phyloP scores from a whole-genome alignment of 2,113 vertebrate species.

The Columbina picui region DNA sequence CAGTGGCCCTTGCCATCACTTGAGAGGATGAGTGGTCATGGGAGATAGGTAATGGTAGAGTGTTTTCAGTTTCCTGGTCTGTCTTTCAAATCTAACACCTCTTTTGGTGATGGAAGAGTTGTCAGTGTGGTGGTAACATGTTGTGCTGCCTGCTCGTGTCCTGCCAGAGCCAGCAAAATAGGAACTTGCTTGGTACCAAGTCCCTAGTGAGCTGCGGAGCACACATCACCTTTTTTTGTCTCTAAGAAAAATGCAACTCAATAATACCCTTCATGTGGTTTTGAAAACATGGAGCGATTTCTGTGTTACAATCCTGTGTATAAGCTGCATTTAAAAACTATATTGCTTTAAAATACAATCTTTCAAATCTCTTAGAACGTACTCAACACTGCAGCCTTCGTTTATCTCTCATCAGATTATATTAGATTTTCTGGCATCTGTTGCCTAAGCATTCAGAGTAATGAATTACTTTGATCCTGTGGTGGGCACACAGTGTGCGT shows the following conservation, averaged over 20 bases:
- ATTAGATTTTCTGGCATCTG: neutral
- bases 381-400: neutral
- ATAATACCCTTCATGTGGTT: fast-evolving
- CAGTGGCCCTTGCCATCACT: neutral
- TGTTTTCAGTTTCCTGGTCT: neutral
- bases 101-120: neutral
- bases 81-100: neutral
- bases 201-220: neutral
- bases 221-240: neutral
- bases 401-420: neutral
- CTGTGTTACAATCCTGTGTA: neutral
- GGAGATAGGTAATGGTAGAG: neutral
- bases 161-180: neutral
- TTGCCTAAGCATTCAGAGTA: neutral
- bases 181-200: neutral
- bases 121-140: neutral
- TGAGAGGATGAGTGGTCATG: fast-evolving
- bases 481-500: neutral
- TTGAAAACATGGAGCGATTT: fast-evolving
- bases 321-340: neutral
- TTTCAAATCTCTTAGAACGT: neutral
- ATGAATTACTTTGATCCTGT: neutral
- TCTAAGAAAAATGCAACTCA: neutral
- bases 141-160: neutral
- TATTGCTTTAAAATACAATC: neutral